Percentiles rank a stretch among this genome's conserved stretches.
These are phyloP conservation scores for Montifringilla adamsi DNA, from an alignment of 2,113 vertebrate genomes.

Conservation along the genomic window DNA sequence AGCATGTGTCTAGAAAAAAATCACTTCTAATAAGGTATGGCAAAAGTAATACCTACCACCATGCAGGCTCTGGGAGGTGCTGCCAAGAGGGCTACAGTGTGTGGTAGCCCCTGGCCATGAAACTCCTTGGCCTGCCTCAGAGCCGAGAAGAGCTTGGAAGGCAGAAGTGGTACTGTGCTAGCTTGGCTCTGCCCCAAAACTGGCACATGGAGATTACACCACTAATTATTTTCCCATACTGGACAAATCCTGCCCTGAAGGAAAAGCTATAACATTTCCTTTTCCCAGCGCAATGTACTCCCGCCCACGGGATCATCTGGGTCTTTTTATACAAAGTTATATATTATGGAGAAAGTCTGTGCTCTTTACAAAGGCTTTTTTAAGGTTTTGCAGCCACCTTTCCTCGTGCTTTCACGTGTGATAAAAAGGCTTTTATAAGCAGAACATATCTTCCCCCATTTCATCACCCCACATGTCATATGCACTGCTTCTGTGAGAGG, in stretches of 20 bases:
- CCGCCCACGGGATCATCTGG: neutral
- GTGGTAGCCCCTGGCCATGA: neutral
- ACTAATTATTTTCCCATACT: neutral
- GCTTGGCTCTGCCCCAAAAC: neutral
- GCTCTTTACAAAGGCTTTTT: neutral
- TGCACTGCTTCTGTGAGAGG: accelerated
- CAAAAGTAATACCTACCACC: neutral
- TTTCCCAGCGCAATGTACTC: neutral
- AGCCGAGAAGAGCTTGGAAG: neutral
- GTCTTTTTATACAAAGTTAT: neutral
- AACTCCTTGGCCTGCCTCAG: neutral
- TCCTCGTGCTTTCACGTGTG: accelerated
- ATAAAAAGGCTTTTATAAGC: neutral
- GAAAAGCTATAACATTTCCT: neutral
- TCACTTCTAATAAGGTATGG: neutral
- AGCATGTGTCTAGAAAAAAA: neutral
- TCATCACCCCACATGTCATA: accelerated
- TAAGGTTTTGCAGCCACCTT: neutral
- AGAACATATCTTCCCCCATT: neutral
- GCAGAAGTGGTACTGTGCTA: neutral
- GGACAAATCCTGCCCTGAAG: neutral
- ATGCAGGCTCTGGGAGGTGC: neutral
- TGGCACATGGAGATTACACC: neutral
- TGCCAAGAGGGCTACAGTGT: neutral
- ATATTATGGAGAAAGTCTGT: neutral